Conservation (phyloP, 2,888 invertebrate genomes). For the Sphaerophoria rueppellii region DNA sequence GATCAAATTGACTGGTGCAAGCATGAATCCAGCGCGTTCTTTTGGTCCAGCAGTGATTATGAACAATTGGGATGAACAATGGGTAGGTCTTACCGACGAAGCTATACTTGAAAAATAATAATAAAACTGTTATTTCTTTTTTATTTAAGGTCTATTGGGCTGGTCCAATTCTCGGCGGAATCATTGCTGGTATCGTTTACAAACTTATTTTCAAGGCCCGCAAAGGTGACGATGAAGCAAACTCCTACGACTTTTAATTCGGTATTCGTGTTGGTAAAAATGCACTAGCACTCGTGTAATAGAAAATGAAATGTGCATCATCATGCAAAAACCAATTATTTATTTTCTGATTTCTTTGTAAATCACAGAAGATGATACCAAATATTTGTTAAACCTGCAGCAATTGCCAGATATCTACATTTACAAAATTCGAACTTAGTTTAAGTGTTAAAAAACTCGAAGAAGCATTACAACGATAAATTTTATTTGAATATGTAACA, state of each 20-base stretch:
- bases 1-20: conserved; percentile 92
- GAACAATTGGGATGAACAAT: conserved; percentile 89
- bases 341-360: conserved; percentile 40
- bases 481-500: conserved; percentile 22
- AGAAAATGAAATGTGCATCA: conserved; percentile 27
- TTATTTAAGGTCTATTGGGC: conserved; percentile 90
- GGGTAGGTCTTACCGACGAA: conserved; percentile 84
- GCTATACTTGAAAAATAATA: too few relatives aligned
- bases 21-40: conserved; percentile 96
- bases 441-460: conserved; percentile 45
- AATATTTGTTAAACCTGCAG: conserved; percentile 56
- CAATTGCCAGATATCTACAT: conserved; percentile 41
- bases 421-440: conserved; percentile 36
- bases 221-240: conserved; percentile 88
- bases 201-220: conserved; percentile 87
- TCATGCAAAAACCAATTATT: conserved; percentile 24
- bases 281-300: conserved; percentile 27
- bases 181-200: conserved; percentile 89
- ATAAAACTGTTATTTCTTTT: conserved; percentile 22
- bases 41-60: conserved; percentile 93
- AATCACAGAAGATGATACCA: conserved; percentile 56
- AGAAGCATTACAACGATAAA: conserved; percentile 24
- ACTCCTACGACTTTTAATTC: conserved; percentile 89
- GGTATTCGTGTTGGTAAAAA: background rate
- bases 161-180: conserved; percentile 91